Conservation (phyloP, 2,888 invertebrate species). For the Cosmopolites sordidus region DNA sequence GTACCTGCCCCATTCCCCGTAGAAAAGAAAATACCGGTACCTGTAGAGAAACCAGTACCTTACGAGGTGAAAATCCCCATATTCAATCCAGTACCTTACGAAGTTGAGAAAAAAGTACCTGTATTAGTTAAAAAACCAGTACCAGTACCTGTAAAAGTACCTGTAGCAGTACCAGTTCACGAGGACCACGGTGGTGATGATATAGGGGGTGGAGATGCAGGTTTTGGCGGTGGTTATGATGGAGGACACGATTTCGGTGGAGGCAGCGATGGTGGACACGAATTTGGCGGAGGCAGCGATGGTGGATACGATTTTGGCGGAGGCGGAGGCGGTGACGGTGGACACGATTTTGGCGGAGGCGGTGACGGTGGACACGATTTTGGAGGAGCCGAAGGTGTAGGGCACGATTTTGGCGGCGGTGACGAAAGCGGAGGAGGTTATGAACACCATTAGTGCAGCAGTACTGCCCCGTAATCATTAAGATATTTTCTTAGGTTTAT, state of each 20-base stretch:
- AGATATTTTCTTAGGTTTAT: conserved; percentile 16
- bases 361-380: conserved; percentile 12
- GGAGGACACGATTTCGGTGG: conserved; percentile 32
- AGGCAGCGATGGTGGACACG: conserved; percentile 29
- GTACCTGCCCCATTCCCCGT: conserved; percentile 68
- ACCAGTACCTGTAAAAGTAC: conserved; percentile 52
- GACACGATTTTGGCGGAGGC: conserved; percentile 13
- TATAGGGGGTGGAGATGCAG: conserved; percentile 6
- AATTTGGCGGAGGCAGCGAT: conserved; percentile 27
- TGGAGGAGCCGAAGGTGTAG: conserved; percentile 20
- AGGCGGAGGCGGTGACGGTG: conserved; percentile 13
- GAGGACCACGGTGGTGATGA: conserved; percentile 35
- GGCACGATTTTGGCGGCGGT: conserved; percentile 13
- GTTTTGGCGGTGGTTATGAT: conserved; percentile 11
- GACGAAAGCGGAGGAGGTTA: conserved; percentile 19
- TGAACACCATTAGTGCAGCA: conserved; percentile 26
- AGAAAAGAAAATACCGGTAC: conserved; percentile 61
- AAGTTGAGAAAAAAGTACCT: conserved; percentile 57
- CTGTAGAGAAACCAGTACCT: conserved; percentile 66
- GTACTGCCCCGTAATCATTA: background rate
- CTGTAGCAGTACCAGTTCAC: conserved; percentile 40
- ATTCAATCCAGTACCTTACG: conserved; percentile 62
- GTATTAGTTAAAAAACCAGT: conserved; percentile 68
- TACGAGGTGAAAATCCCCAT: conserved; percentile 57
- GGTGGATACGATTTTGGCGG: conserved; percentile 24